Evolutionary conservation across 2,113 vertebrate species (phyloP).

Genomic region (Pardalotus punctatus): DNA sequence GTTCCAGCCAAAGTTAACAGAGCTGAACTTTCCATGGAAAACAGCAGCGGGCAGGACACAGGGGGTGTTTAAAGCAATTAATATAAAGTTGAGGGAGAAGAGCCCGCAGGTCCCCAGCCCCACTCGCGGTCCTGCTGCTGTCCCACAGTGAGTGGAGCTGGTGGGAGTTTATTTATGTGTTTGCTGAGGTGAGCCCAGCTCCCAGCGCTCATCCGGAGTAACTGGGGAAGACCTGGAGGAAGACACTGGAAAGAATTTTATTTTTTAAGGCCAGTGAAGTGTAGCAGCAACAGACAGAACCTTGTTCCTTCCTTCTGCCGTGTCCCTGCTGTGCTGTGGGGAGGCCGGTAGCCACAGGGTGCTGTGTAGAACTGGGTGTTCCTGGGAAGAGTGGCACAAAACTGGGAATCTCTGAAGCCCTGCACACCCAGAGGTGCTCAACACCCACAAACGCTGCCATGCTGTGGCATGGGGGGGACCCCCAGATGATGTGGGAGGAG

Average conservation of each 20-base stretch:
- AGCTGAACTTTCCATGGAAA: slow-evolving; percentile 70
- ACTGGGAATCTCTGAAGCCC: not conserved
- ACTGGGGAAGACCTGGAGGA: slow-evolving; percentile 15
- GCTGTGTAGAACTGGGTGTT: not conserved
- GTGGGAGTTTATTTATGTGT: not conserved
- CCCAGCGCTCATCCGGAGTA: not conserved
- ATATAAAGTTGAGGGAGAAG: slow-evolving; percentile 17
- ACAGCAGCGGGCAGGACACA: slow-evolving; percentile 18
- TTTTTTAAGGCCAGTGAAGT: not conserved
- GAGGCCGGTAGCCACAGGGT: not conserved
- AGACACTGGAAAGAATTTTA: slow-evolving; percentile 12
- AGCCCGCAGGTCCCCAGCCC: not conserved
- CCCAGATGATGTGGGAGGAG: not conserved
- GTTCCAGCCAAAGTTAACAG: slow-evolving; percentile 62
- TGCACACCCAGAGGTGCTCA: not conserved
- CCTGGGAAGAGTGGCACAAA: not conserved
- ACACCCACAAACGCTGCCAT: rapidly evolving
- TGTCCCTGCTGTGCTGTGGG: not conserved
- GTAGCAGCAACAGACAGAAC: not conserved
- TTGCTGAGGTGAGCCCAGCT: not conserved
- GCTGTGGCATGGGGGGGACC: not conserved
- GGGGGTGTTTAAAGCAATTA: slow-evolving; percentile 38
- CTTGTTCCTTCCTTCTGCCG: not conserved
- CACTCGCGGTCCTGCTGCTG: not conserved
- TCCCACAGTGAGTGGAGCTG: not conserved